Base-by-base conservation (phyloP, 2,797 vertebrate species). In the Neosilurus mollespiculum region DNA sequence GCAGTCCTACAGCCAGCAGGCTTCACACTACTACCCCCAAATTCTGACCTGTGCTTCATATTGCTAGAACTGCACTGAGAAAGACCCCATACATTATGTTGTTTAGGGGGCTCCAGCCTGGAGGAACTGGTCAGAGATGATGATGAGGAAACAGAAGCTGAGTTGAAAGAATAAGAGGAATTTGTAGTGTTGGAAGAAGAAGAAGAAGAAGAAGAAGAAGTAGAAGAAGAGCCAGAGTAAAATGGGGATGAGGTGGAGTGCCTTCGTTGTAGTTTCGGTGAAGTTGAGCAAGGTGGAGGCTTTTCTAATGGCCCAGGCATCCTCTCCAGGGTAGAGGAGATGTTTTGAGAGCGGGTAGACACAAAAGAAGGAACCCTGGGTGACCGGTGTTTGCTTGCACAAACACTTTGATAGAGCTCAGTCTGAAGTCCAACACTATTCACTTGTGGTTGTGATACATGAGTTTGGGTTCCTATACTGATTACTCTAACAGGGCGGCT, bases 221-320 rank as follows among this genome's bases (percentile, higher is more conserved):
- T n/a, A 54, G 88, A 71, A 30, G 91, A 87, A 15, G 90, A 89
- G 5, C 88, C 85, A 1, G 88, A 82, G 61, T 90, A 90, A 54
- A 90, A 88, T 0, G 66, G 93, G 56, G 94, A 94, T 0, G 96
- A 96, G 0, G 89, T 67, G 0, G 94, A 94, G 83, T 94, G 91
- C 53, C 96, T 95, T 86, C 96, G 93, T 90, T 96, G 96, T 49
- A 97, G 94, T 92, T 98, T 98, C 0, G 97, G 97, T 0, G 97
- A 98, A 77, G 95, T 95, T 0, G 95, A 95, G 83, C 95, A 95
- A 18, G 87, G 61, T 93, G 95, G 0, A 93, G 94, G 26, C 84
- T 95, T 92, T 80, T 97, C 97, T 0, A 93, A 91, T 80, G 95
- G 94, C 30, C 95, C 92, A 14, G 95, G 89, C 7, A 96, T 93